Conservation (phyloP, 30 jellyfish, hydroid and myxozoan genomes). For the Nemopilema nomurai region DNA sequence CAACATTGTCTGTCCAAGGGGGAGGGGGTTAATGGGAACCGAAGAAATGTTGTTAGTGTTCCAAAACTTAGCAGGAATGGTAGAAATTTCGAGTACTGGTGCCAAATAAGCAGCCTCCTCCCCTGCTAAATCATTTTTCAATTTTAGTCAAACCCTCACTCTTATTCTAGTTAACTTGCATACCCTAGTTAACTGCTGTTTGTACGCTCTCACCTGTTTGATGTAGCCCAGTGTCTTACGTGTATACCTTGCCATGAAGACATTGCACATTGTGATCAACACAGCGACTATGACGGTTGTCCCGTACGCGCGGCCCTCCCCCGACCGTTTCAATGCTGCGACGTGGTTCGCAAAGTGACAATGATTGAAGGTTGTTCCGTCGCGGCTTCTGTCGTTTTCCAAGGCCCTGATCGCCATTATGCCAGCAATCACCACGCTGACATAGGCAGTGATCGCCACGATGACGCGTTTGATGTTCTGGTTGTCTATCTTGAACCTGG, state of each 20-base stretch:
- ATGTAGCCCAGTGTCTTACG: slow-evolving; percentile 6
- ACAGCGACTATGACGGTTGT: not conserved
- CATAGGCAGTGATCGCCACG: not conserved
- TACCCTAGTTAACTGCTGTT: no score
- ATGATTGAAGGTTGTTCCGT: not conserved
- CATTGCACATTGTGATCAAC: not conserved
- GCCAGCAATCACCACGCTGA: not conserved
- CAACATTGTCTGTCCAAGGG: no score
- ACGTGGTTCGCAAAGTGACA: not conserved
- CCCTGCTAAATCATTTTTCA: no score
- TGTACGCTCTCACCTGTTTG: not conserved
- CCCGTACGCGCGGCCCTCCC: not conserved
- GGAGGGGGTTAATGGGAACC: no score
- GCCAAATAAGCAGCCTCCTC: no score
- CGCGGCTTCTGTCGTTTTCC: not conserved
- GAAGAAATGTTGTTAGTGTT: no score
- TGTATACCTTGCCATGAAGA: not conserved
- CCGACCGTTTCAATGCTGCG: not conserved
- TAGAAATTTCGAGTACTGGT: no score
- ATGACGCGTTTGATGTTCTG: not conserved
- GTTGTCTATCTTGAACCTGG: not conserved
- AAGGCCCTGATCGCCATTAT: not conserved
- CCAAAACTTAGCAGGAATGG: no score
- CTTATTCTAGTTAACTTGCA: no score
- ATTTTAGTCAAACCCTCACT: no score